Evolutionary conservation across 2,113 vertebrate species (phyloP), one percentile per base, ranked within the genome.

Genomic region (Atlantisia rogersi): DNA sequence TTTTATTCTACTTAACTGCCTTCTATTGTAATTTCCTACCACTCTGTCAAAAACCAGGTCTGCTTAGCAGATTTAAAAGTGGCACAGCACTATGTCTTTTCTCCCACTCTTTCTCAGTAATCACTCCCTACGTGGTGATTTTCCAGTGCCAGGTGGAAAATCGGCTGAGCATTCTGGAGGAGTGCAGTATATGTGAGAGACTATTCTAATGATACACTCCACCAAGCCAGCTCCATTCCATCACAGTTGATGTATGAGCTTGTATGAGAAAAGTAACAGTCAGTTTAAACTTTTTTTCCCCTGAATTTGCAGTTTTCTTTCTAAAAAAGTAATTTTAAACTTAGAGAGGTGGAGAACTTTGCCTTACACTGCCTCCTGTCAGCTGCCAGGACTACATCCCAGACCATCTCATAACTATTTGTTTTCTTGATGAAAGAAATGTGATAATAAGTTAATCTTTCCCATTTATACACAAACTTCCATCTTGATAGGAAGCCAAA

Each of bases 301-400:
- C 90, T 90, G 79, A 94, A 94, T 96, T 88, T 94, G 62, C 93
- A 97, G 82, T 89, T 96, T 97, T 88, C 78, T 85, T 95, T 70
- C 11, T 11, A 81, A 92, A 90, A 90, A 90, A 94, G 42, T 80
- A 94, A 95, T 91, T 94, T 94, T 92, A 80, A 96, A 90, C 76
- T 76, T 85, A 83, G 67, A 62, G 48, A 83, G 73, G 82, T 67
- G 2, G 88, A 96, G 60, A 96, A 77, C 53, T 91, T 91, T 90
- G 83, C 73, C 37, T 93, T 81, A 74, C 37, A 39, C 18, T 40
- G 15, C 39, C 48, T 90, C 58, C 37, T 63, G 92, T 84, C 62
- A 87, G 39, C 21, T 92, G 40, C 63, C 42, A 74, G 28, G 75
- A 90, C 77, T 88, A 31, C 19, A 32, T 55, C 32, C 4, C 28